Conservation (phyloP, 2,888 invertebrate genomes). For the Synergus gifuensis region DNA sequence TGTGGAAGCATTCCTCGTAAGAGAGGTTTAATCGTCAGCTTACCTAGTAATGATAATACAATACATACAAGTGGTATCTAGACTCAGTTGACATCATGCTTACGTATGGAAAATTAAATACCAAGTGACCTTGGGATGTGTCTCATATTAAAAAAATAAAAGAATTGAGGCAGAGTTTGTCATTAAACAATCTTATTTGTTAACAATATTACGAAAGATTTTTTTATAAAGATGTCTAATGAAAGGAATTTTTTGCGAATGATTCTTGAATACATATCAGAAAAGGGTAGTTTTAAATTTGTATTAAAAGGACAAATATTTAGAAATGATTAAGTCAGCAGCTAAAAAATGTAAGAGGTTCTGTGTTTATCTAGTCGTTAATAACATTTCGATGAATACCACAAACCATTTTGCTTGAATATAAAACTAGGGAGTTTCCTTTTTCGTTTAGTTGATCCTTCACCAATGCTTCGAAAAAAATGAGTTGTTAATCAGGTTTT, state of each 20-base stretch:
- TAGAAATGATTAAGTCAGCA: background rate
- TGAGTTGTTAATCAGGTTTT: background rate
- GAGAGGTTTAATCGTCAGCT: constrained; percentile 13
- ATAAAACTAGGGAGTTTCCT: background rate
- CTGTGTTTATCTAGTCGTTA: constrained; percentile 20
- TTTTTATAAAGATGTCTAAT: background rate
- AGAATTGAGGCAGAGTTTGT: background rate
- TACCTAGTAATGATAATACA: constrained; percentile 28
- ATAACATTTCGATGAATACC: background rate
- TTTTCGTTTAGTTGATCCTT: background rate
- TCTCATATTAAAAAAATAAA: background rate
- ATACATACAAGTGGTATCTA: background rate
- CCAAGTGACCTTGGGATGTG: background rate
- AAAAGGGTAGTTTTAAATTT: constrained; percentile 4
- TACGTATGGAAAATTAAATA: constrained; percentile 21
- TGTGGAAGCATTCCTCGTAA: constrained; percentile 9
- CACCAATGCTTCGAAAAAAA: background rate
- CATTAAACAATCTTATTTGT: too few relatives aligned
- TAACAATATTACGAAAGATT: background rate
- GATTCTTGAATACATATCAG: background rate
- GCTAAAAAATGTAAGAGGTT: background rate
- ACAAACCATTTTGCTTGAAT: background rate
- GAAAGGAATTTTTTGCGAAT: background rate
- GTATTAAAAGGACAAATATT: constrained; percentile 16
- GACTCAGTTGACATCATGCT: constrained; percentile 29